A percentile compares a stretch with the other conserved stretches of the same genome.
phyloP scores from a whole-genome alignment of 2,113 vertebrate genomes.

The Girardinichthys multiradiatus region DNA sequence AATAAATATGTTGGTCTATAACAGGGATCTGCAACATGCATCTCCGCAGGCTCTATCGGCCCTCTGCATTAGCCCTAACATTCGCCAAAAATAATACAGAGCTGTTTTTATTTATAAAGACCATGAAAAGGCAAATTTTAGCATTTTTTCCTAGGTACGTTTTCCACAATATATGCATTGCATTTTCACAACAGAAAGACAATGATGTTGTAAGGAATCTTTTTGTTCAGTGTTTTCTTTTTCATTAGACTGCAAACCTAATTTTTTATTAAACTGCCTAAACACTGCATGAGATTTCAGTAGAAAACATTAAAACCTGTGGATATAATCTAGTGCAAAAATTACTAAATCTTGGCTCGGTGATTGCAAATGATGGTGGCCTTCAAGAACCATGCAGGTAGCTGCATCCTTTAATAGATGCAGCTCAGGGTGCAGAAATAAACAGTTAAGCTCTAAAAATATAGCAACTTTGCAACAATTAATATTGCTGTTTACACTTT shows the following conservation, averaged over 20 bases:
- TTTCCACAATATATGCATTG: too few species aligned
- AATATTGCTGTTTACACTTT: neutral
- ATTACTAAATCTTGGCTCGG: neutral
- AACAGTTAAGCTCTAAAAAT: neutral
- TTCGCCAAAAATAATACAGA: too few species aligned
- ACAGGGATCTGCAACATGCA: neutral
- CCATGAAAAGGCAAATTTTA: neutral
- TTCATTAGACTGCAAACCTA: too few species aligned
- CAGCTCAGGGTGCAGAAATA: neutral
- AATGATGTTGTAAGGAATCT: too few species aligned
- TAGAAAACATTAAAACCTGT: too few species aligned
- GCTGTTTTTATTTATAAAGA: neutral
- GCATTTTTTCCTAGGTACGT: neutral
- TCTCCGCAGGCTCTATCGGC: too few species aligned
- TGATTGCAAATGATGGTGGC: neutral
- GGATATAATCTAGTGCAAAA: neutral
- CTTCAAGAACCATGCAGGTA: too few species aligned
- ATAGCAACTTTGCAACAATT: neutral
- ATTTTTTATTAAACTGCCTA: too few species aligned
- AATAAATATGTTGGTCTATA: neutral
- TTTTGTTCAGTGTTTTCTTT: too few species aligned
- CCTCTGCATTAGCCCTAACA: too few species aligned
- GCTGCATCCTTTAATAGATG: neutral
- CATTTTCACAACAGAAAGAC: too few species aligned
- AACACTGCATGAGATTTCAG: too few species aligned